Percentiles rank a stretch among this genome's conserved stretches.
phyloP scores from a whole-genome alignment of 2,888 invertebrate genomes.

The Axea sp. region DNA sequence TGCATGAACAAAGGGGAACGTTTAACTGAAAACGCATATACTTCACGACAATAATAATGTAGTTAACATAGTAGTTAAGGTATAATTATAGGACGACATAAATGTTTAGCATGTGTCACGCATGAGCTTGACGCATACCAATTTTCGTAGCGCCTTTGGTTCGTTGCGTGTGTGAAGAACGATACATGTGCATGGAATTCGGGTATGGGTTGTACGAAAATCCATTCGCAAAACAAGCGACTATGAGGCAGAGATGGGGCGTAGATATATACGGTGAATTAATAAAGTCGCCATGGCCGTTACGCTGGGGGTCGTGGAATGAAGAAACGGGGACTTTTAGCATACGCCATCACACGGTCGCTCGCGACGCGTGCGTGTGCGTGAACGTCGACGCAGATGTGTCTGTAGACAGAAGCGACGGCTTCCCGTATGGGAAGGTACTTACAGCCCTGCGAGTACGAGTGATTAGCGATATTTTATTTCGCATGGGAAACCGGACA shows the following conservation, averaged over 20 bases:
- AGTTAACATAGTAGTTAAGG: constrained; percentile 30
- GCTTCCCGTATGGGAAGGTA: constrained; percentile 64
- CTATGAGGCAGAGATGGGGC: constrained; percentile 39
- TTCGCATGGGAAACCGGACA: constrained; percentile 79
- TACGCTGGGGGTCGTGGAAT: constrained; percentile 57
- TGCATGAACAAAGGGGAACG: constrained; percentile 7
- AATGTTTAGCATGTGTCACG: constrained; percentile 51
- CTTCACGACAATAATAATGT: constrained; percentile 29
- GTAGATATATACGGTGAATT: constrained; percentile 64
- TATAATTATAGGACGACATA: constrained; percentile 44
- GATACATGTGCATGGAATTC: background rate
- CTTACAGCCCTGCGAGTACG: constrained; percentile 75
- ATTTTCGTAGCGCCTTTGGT: constrained; percentile 10
- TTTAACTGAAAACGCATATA: constrained; percentile 16
- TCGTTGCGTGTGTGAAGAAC: constrained; percentile 1
- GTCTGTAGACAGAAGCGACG: constrained; percentile 52
- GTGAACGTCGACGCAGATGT: constrained; percentile 55
- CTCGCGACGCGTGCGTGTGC: constrained; percentile 24
- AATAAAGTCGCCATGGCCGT: constrained; percentile 65
- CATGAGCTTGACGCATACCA: constrained; percentile 27
- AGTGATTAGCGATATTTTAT: constrained; percentile 80
- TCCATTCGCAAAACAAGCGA: constrained; percentile 54
- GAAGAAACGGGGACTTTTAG: constrained; percentile 49
- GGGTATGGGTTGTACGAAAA: constrained; percentile 29
- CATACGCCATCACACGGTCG: constrained; percentile 19